phyloP scores from a whole-genome alignment of 1,140 invertebrate genomes.

The Meloidogyne chitwoodi region DNA sequence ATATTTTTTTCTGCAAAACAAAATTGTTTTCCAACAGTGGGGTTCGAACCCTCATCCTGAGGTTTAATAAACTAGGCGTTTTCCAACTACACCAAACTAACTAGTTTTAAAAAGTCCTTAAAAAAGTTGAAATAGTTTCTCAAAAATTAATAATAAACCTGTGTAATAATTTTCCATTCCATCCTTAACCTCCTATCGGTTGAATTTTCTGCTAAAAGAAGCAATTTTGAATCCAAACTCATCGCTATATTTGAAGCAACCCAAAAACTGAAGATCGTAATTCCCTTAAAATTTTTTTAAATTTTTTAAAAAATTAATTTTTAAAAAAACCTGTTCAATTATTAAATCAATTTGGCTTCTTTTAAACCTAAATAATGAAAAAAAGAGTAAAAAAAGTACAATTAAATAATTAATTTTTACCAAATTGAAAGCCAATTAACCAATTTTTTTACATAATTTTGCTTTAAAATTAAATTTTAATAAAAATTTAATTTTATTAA shows the following conservation, averaged over 20 bases:
- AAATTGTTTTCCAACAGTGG: too few species aligned
- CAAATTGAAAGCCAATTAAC: constrained; percentile 9
- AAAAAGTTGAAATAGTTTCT: too few species aligned
- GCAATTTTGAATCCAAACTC: constrained; percentile 20
- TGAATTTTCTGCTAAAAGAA: constrained; percentile 17
- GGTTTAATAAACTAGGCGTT: too few species aligned
- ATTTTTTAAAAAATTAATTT: not conserved
- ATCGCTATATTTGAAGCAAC: constrained; percentile 23
- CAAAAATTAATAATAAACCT: too few species aligned
- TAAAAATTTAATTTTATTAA: not conserved
- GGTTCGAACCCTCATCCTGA: too few species aligned
- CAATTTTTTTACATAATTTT: not conserved
- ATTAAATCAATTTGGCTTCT: constrained; percentile 12
- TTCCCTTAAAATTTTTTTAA: constrained; percentile 1
- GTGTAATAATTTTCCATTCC: constrained; percentile 21
- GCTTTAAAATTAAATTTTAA: not conserved
- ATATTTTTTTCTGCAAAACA: too few species aligned
- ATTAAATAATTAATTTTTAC: not conserved
- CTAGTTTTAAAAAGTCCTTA: too few species aligned
- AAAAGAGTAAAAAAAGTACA: too few species aligned
- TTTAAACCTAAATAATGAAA: constrained; percentile 11
- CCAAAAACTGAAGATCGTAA: constrained; percentile 27
- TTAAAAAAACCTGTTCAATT: constrained; percentile 1
- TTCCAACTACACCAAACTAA: too few species aligned
- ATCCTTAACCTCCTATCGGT: constrained; percentile 8